phyloP scores from a whole-genome alignment of 2,113 vertebrate genomes.

The Heliornis fulica region DNA sequence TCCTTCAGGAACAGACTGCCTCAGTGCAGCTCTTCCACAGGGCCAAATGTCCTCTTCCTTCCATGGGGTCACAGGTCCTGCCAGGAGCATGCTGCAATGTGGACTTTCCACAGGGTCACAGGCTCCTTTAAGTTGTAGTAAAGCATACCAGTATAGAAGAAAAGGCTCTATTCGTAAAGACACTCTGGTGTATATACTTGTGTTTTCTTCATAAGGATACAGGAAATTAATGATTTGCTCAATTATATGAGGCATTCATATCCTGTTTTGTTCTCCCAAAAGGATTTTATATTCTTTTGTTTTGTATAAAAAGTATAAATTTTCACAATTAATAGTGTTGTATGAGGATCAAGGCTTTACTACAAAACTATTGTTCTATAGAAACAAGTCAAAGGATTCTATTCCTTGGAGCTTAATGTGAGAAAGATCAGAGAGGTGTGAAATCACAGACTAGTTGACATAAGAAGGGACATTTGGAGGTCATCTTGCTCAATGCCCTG shows the following conservation, averaged over 20 bases:
- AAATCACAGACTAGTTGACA: background rate
- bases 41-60: too few species aligned
- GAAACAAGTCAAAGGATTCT: background rate
- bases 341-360: background rate
- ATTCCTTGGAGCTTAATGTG: background rate
- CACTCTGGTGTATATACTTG: background rate
- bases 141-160: background rate
- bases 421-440: background rate
- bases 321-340: background rate
- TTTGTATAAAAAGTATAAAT: background rate
- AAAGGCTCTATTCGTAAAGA: background rate
- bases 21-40: too few species aligned
- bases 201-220: background rate
- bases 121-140: background rate
- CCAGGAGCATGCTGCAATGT: too few species aligned
- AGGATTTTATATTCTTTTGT: background rate
- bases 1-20: too few species aligned
- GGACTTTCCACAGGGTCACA: too few species aligned
- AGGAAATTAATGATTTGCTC: background rate
- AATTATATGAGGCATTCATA: background rate
- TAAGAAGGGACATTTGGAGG: background rate
- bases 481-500: background rate
- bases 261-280: background rate
- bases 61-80: too few species aligned
- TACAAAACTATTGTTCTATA: background rate